phyloP scores from a whole-genome alignment of 2,113 vertebrate species.

The Alexandromys fortis region DNA sequence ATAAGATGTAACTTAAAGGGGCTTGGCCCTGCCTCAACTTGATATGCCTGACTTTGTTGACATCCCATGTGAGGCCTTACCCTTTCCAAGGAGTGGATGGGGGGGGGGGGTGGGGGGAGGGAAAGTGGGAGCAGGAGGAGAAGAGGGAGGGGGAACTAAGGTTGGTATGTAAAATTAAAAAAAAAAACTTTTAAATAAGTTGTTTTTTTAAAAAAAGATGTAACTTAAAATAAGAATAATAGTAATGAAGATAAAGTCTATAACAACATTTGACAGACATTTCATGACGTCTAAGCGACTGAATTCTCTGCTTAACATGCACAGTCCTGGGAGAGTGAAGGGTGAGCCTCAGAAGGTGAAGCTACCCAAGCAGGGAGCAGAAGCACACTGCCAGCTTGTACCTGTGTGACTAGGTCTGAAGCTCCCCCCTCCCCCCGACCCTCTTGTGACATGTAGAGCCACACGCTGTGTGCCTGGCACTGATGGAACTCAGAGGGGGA shows the following conservation, averaged over 20 bases:
- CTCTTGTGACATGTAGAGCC: background rate
- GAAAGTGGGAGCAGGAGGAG: too few species aligned
- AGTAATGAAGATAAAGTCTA: background rate
- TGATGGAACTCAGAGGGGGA: background rate
- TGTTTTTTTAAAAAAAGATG: too few species aligned
- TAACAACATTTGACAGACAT: background rate
- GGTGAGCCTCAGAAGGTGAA: background rate
- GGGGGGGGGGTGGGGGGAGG: too few species aligned
- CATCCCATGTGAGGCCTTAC: too few species aligned
- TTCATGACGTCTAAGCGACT: background rate
- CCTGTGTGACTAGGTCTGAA: background rate
- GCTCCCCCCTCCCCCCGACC: rapidly evolving
- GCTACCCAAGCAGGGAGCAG: background rate
- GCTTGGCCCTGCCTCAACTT: too few species aligned
- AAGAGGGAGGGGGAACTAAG: too few species aligned
- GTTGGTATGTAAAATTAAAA: too few species aligned
- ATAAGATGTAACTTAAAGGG: background rate
- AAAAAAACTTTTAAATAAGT: too few species aligned
- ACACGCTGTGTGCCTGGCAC: background rate
- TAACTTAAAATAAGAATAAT: background rate
- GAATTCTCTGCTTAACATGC: background rate
- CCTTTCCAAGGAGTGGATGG: too few species aligned
- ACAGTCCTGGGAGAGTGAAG: background rate
- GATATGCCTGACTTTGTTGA: too few species aligned
- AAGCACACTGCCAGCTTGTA: too few species aligned